Percentiles rank a stretch among this genome's conserved stretches.
Conservation (phyloP, 2,113 vertebrate species). For the Tragelaphus imberbis region DNA sequence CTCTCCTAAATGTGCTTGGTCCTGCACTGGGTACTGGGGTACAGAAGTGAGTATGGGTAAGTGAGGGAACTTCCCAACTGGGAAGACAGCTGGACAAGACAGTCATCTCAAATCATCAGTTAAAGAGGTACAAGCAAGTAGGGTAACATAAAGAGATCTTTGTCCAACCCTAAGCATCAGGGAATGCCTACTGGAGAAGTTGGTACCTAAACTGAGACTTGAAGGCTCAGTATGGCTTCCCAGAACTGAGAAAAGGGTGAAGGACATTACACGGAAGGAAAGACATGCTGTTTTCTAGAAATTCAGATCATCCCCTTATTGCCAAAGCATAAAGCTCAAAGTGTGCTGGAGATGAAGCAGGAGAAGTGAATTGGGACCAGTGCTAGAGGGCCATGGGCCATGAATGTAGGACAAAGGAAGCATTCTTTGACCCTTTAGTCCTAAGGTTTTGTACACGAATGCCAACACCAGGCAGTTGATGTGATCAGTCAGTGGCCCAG, state of each 20-base stretch:
- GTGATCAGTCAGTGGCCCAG: neutral
- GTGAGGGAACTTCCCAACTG: neutral
- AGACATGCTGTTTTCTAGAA: neutral
- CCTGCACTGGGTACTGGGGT: neutral
- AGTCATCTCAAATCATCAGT: neutral
- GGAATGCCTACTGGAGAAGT: neutral
- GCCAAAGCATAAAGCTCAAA: neutral
- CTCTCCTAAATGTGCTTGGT: neutral
- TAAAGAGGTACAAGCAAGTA: neutral
- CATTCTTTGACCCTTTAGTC: neutral
- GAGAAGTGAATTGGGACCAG: neutral
- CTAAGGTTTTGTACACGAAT: neutral
- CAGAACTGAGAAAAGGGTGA: neutral
- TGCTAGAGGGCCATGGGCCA: no score
- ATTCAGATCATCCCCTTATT: neutral
- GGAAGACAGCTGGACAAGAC: neutral
- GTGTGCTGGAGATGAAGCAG: neutral
- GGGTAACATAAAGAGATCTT: neutral
- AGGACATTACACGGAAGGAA: neutral
- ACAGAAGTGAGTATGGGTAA: neutral
- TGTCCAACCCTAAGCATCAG: neutral
- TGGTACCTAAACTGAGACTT: neutral
- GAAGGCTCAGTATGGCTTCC: neutral
- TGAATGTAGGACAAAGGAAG: neutral
- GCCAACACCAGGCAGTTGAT: neutral